These are phyloP conservation scores for Epistrophe grossulariae DNA, from an alignment of 2,888 invertebrate species.

Conservation along the genomic window DNA sequence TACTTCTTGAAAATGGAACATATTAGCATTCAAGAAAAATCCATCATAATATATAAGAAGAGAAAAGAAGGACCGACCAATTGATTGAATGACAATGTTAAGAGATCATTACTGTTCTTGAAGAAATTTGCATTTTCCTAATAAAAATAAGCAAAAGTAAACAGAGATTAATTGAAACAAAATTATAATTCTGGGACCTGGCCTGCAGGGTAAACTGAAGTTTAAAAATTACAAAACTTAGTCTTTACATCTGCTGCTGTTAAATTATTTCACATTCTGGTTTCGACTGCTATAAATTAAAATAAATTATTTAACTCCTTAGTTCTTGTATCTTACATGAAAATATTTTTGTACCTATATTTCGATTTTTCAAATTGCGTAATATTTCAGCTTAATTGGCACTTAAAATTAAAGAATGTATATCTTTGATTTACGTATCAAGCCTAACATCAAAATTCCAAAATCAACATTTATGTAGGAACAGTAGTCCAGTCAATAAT, in stretches of 20 bases:
- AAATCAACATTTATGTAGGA: too few relatives aligned
- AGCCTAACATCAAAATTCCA: too few relatives aligned
- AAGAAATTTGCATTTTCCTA: conserved; percentile 57
- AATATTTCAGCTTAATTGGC: too few relatives aligned
- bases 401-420: too few relatives aligned
- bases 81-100: conserved; percentile 52
- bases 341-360: too few relatives aligned
- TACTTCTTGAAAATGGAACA: conserved; percentile 45
- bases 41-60: neutral
- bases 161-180: conserved; percentile 50
- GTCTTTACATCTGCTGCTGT: neutral
- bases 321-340: too few relatives aligned
- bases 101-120: conserved; percentile 55
- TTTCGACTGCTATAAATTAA: too few relatives aligned
- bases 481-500: too few relatives aligned
- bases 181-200: conserved; percentile 5
- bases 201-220: neutral
- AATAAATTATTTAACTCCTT: too few relatives aligned
- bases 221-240: neutral
- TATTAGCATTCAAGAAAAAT: conserved; percentile 57
- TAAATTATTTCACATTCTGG: too few relatives aligned
- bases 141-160: conserved; percentile 47
- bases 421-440: too few relatives aligned
- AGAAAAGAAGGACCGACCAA: conserved; percentile 24
- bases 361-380: too few relatives aligned